Conservation (phyloP, 2,797 vertebrate genomes). For the Pipistrellus kuhlii region DNA sequence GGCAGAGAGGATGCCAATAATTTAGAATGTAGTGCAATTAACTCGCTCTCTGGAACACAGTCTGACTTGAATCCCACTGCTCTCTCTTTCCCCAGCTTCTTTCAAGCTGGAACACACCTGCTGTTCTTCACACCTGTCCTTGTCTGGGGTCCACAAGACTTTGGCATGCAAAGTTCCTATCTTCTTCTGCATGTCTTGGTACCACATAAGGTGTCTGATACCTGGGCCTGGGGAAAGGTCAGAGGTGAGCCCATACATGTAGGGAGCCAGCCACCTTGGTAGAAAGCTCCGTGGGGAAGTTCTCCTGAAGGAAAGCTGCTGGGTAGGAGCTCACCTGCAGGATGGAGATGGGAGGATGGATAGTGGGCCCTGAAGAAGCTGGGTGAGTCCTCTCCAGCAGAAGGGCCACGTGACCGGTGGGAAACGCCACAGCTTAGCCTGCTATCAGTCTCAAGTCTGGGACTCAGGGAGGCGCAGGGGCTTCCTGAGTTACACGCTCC, state of each 20-base stretch:
- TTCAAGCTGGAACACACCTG: neutral
- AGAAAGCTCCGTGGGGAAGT: neutral
- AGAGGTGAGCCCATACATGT: neutral
- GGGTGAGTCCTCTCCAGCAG: neutral
- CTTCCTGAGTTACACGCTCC: neutral
- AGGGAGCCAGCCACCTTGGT: neutral
- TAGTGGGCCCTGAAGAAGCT: neutral
- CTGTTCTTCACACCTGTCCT: neutral
- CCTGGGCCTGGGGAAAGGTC: neutral
- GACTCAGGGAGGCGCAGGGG: neutral
- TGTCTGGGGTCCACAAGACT: neutral
- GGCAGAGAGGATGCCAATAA: neutral
- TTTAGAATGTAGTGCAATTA: neutral
- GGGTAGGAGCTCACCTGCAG: slow-evolving; percentile 13
- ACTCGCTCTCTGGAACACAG: neutral
- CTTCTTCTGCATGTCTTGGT: neutral
- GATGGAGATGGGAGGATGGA: neutral
- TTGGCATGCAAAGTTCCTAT: neutral
- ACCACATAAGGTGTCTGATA: neutral
- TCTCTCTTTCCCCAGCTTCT: neutral
- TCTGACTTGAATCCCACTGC: neutral
- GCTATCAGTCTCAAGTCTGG: neutral
- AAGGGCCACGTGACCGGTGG: neutral
- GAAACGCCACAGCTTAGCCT: neutral
- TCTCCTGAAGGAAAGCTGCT: neutral